These are phyloP conservation scores for Pandemis corylana DNA, from an alignment of 2,888 invertebrate genomes.

Conservation along the genomic window DNA sequence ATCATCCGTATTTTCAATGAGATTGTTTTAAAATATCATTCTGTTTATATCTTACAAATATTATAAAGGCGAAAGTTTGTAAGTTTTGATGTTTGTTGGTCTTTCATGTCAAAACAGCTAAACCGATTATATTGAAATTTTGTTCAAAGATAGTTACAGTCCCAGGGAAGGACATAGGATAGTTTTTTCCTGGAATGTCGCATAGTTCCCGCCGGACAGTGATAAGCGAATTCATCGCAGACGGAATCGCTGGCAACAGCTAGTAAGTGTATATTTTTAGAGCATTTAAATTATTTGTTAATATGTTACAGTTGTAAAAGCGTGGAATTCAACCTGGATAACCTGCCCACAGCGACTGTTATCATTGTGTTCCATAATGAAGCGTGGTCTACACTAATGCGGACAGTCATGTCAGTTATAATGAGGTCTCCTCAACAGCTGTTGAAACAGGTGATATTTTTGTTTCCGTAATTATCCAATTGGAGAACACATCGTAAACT, in stretches of 20 bases:
- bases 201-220: no score
- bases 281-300: not conserved
- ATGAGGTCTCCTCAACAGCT: slow-evolving; percentile 92
- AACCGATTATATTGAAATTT: no score
- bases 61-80: no score
- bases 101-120: no score
- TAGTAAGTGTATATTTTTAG: slow-evolving; percentile 7
- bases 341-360: slow-evolving; percentile 94
- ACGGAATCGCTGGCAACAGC: no score
- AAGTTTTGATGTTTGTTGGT: no score
- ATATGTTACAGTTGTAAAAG: slow-evolving; percentile 67
- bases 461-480: not conserved
- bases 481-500: not conserved
- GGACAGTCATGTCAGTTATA: slow-evolving; percentile 97
- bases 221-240: not conserved
- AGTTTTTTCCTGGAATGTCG: no score
- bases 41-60: no score
- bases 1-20: not conserved
- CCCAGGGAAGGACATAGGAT: no score
- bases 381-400: slow-evolving; percentile 98
- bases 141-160: no score
- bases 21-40: no score
- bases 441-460: slow-evolving; percentile 89
- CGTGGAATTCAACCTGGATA: slow-evolving; percentile 71
- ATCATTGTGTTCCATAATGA: slow-evolving; percentile 99